Conservation (phyloP, 2,113 vertebrate species). For the Bos taurus region ARS-UCD2.0 NC_037328.1:73207501-73208000, state of each 20-base stretch:
- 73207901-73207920: neutral
- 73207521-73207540: neutral
- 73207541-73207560: neutral
- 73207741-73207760: neutral
- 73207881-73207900: neutral
- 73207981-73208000: neutral
- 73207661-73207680: neutral
- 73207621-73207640: neutral
- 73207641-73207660: neutral
- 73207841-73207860: neutral
- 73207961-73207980: neutral
- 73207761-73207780: neutral
- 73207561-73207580: neutral
- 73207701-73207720: neutral
- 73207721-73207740: neutral
- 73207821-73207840: neutral
- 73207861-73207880: neutral
- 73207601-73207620: neutral
- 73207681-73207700: neutral
- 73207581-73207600: neutral
- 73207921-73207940: neutral
- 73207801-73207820: neutral
- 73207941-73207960: neutral
- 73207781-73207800: neutral
- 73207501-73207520: neutral